Conservation (phyloP, 2,113 vertebrate genomes). For the Dipodomys ordii region DNA sequence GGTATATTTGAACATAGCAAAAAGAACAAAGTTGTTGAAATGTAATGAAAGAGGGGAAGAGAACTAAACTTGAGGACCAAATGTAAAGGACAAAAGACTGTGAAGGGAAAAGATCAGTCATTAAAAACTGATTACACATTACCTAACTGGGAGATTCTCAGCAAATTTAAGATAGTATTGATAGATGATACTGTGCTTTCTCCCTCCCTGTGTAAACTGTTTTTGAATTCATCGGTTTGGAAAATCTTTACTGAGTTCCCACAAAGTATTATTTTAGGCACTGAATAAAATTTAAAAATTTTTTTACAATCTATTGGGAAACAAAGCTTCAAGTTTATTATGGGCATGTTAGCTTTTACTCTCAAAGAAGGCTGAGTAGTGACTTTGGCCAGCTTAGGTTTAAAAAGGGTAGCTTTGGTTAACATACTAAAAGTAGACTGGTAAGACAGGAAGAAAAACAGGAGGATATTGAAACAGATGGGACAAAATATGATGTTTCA, state of each 20-base stretch:
- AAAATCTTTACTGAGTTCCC: neutral
- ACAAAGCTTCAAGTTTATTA: constrained; percentile 8
- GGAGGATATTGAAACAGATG: neutral
- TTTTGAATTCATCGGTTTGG: constrained; percentile 32
- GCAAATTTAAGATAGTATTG: neutral
- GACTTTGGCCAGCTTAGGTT: constrained; percentile 4
- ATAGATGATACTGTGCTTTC: neutral
- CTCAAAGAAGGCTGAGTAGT: neutral
- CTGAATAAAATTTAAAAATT: neutral
- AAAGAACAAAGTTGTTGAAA: neutral
- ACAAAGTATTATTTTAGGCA: neutral
- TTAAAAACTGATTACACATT: neutral
- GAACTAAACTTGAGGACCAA: neutral
- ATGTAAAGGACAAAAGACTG: neutral
- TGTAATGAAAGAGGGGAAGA: neutral
- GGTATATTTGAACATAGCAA: neutral
- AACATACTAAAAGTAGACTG: constrained; percentile 29
- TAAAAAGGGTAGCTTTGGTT: neutral
- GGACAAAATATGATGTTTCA: neutral
- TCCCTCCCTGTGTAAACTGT: neutral
- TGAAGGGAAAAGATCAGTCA: neutral
- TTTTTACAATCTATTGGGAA: neutral
- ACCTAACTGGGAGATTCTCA: neutral
- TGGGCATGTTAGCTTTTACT: neutral
- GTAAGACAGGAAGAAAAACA: neutral